phyloP scores from a whole-genome alignment of 2,113 vertebrate genomes.

The Archilochus colubris region DNA sequence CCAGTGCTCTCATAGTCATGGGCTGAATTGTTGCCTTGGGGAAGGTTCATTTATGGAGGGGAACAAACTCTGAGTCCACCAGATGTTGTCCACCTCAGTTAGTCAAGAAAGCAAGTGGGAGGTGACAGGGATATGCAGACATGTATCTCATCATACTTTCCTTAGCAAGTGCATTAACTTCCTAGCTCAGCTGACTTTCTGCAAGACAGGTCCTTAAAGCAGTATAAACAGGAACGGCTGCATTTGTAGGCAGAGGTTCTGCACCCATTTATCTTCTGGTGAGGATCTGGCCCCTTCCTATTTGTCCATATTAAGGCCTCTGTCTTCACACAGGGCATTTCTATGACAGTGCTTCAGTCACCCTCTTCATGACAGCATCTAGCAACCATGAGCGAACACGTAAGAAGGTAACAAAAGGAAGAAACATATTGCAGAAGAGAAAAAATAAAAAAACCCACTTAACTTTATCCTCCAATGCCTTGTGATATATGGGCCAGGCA shows the following conservation, averaged over 20 bases:
- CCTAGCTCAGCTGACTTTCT: not conserved
- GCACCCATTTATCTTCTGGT: not conserved
- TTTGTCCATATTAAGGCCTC: not conserved
- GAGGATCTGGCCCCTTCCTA: not conserved
- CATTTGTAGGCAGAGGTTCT: not conserved
- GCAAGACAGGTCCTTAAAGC: not conserved
- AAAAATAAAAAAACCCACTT: not conserved
- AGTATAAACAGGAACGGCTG: not conserved
- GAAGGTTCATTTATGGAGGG: not conserved
- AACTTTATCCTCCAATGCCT: not conserved
- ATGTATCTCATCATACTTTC: not conserved
- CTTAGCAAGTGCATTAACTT: not conserved
- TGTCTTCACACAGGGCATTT: not conserved
- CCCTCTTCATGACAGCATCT: not conserved
- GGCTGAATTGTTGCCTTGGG: not conserved
- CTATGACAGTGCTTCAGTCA: not conserved
- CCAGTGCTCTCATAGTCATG: fast-evolving
- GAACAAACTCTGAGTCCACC: not conserved
- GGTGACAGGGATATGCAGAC: fast-evolving
- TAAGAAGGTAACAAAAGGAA: not conserved
- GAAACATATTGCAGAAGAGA: not conserved
- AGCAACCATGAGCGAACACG: not conserved
- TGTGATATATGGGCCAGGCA: not conserved
- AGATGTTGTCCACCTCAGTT: not conserved
- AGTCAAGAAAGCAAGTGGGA: not conserved